Evolutionary conservation across 2,797 vertebrate genomes (phyloP), one percentile per base, ranked within the genome.

Genomic region (Champsocephalus gunnari): DNA sequence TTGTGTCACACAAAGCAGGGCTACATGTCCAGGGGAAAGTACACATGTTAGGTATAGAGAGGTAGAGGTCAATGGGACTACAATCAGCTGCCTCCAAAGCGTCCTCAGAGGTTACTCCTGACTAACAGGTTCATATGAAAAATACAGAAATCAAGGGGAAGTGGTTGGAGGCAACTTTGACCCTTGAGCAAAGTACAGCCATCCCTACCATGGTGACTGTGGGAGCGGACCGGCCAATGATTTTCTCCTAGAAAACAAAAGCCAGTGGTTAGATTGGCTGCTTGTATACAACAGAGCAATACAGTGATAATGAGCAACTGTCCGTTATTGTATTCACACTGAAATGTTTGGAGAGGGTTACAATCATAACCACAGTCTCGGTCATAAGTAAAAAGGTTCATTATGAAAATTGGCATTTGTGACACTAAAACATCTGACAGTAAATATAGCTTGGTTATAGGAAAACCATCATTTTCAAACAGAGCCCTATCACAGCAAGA

Each of bases 131-230:
- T 78, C 24, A 87, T 63, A 50, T 77, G 62, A 48, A 47, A 82
- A 77, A 77, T 44, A 19, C 14, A 71, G 51, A 41, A 61, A 76
- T 62, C 47, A 59, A 59, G 38, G 68, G 64, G 38, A 60, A 62
- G 88, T 89, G 90, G 28, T 91, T 82, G 56, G 89, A 92, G 91
- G 88, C 89, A 92, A 85, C 92, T 88, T 85, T 79, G 72, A 93
- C 85, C 90, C 45, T 75, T 83, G 57, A 84, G 93, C 85, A 94
- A 84, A 93, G 69, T 94, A 92, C 84, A 92, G 73, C 86, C 87
- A 87, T 90, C 93, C 95, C 95, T 96, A 96, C 95, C 95, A 95
- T 95, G 94, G 89, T 95, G 94, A 91, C 94, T 95, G 90, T 95
- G 94, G 89, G 94, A 95, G 78, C 94, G 94, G 87, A 92, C 88